A percentile compares a stretch with the other conserved stretches of the same genome.
Conservation (phyloP, 2,888 invertebrate species). For the Ormia ochracea region DNA sequence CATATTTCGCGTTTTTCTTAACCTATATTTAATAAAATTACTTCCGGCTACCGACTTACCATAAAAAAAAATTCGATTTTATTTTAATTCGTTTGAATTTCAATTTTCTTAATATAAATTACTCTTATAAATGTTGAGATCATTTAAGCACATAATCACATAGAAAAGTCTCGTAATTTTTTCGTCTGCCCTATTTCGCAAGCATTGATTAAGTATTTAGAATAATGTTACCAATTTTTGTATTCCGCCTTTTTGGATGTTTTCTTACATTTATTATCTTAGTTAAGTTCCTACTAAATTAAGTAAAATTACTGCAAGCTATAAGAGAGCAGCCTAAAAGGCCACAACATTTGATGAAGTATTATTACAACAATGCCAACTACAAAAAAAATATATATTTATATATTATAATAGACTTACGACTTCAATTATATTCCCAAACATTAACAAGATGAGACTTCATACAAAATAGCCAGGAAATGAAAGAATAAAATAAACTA, state of each 20-base stretch:
- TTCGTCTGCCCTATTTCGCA: not conserved
- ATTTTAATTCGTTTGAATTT: no score
- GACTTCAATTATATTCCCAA: slow-evolving; percentile 2
- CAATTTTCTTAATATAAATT: no score
- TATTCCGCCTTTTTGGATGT: not conserved
- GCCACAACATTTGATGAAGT: slow-evolving; percentile 7
- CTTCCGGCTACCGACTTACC: no score
- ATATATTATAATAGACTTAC: not conserved
- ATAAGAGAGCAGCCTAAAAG: not conserved
- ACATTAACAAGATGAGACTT: slow-evolving; percentile 10
- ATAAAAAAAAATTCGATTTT: no score
- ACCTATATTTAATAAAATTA: no score
- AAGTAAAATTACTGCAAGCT: not conserved
- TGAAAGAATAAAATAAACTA: not conserved
- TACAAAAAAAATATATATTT: no score
- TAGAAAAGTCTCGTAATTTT: not conserved
- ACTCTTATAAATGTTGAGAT: no score
- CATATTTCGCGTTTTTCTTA: no score
- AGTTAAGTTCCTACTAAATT: not conserved
- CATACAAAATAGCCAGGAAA: not conserved
- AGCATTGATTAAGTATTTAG: not conserved
- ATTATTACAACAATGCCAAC: not conserved
- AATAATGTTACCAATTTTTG: not conserved
- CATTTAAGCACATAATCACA: not conserved
- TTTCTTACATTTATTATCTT: not conserved